Base-by-base conservation (phyloP, 2,888 invertebrate genomes). In the Caenorhabditis sp. region DNA sequence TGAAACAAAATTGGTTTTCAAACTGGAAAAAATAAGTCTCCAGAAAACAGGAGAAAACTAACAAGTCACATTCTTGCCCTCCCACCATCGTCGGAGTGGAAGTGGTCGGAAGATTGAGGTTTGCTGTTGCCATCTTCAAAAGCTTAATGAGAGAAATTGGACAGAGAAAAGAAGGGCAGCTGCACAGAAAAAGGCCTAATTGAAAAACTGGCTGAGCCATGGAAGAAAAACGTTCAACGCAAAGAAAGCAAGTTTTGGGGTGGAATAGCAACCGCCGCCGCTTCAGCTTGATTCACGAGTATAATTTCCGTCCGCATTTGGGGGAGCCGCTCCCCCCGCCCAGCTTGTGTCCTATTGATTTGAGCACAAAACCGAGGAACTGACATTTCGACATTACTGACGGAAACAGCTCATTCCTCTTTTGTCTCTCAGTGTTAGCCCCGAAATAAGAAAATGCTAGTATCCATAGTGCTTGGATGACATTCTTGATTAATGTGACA, bases 11-110 rank as follows among this genome's bases (percentile, higher is more conserved):
- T 35, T 22, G 38, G 7, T n/a, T 38, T 35, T 35, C 4, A 28
- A 16, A 14, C 7, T 38, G n/a, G n/a, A n/a, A 44, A 44, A 56
- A 28, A 56, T 16, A 56, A 56, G 2, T 14, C 6, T n/a, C 19
- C 26, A 14, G 19, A 31, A 22, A 51, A 47, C 31, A 12, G 6
- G 19, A 8, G 7, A 24, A 66, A 49, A 66, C 66, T 66, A 31
- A 66, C 66, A 66, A 49, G 35, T 66, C 66, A 66, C 47, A 66
- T 35, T 66, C 66, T 19, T 66, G 66, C 7, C 49, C 49, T 49
- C 66, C 66, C 31, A 66, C 35, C 66, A 66, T 66, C 44, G n/a
- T 66, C 49, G 49, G 66, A 66, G 66, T 66, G 49, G 66, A 66
- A 14, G 66, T 66, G 7, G 66, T 66, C 19, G 66, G 31, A 12